phyloP scores from a whole-genome alignment of 2,113 vertebrate genomes.

The Phrynocephalus versicolor region DNA sequence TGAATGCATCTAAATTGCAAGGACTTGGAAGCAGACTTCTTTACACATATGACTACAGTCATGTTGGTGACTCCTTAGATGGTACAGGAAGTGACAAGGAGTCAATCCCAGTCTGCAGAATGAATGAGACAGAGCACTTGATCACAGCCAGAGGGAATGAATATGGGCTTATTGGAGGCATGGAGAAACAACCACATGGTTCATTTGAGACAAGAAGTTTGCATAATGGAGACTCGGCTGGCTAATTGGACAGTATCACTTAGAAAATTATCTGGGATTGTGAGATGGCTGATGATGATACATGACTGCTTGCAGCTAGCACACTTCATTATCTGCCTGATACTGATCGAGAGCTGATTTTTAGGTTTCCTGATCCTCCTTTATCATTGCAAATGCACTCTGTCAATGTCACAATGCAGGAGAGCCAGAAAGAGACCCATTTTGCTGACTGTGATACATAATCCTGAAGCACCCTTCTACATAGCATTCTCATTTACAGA shows the following conservation, averaged over 20 bases:
- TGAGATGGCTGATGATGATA: not conserved
- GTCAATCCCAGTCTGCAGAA: not conserved
- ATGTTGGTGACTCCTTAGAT: not conserved
- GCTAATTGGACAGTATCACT: not conserved
- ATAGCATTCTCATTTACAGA: not conserved
- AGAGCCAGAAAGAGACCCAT: not conserved
- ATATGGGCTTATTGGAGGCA: not conserved
- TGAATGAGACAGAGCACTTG: not conserved
- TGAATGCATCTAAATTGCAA: too few species aligned
- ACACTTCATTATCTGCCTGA: not conserved
- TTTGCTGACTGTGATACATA: accelerated
- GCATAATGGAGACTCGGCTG: not conserved
- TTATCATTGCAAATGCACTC: not conserved
- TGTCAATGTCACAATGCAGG: not conserved
- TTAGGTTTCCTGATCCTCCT: not conserved
- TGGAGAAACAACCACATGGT: not conserved
- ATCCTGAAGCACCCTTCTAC: not conserved
- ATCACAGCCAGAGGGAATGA: not conserved
- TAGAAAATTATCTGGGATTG: not conserved
- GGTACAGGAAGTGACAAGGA: not conserved
- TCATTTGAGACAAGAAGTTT: too few species aligned
- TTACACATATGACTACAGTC: not conserved
- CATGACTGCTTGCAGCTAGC: not conserved
- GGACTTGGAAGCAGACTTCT: not conserved
- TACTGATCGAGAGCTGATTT: not conserved